Base-by-base conservation (phyloP, 2,113 vertebrate species). In the Ceyx melanurus region DNA sequence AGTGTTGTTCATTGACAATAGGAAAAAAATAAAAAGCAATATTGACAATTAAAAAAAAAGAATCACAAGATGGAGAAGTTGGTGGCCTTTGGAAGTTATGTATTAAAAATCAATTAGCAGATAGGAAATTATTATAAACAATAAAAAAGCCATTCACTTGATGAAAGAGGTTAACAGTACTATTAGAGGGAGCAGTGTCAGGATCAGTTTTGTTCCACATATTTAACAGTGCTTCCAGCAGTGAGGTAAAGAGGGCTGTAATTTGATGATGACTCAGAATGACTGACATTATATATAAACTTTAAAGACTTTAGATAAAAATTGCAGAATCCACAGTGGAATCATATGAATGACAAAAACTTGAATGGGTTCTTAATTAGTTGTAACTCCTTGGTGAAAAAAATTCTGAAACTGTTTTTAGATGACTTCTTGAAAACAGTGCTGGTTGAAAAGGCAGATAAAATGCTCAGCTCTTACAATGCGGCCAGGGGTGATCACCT, bases 261-360 rank as follows among this genome's bases (percentile, higher is more conserved):
- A 93, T 93, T 92, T 94, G 46, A 51, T 89, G 74, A 65, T 94
- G 88, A 51, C 31, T 96, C 13, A 31, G 58, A 76, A 75, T 85
- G 84, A 93, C 60, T 95, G 93, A 85, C 84, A 25, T 86, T 56
- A 50, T 46, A 68, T 90, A 82, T 61, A 62, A 82, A 82, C 67
- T 79, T 89, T 21, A 46, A 87, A 94, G 74, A 50, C 40, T 68
- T 75, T 15, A 80, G 62, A 70, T 86, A 89, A 93, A 86, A 89
- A 92, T 51, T 79, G 54, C 33, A 79, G 78, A 91, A 94, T 76
- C 82, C 89, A 82, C 90, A 76, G 37, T 82, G 58, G 89, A 85
- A 73, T 92, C 37, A 26, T 90, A 46, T 76, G 76, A 93, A 95
- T 82, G 16, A 76, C 74, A 66, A 62, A 83, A 76, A 50, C 46